Evolutionary conservation across 1,140 invertebrate species (phyloP).

Genomic region (Eumaeus atala): DNA sequence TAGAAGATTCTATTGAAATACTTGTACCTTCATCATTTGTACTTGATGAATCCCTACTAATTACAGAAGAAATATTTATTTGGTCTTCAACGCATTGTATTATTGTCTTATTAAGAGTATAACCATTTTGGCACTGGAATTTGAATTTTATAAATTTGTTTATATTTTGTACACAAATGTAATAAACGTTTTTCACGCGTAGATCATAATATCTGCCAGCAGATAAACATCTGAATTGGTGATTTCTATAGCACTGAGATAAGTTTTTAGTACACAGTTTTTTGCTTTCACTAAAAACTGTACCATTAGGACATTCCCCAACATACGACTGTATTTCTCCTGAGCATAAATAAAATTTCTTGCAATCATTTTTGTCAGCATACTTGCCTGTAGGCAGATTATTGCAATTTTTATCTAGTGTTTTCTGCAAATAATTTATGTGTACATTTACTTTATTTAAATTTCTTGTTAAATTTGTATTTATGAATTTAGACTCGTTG

Average conservation of each 20-base stretch:
- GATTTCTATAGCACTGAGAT: constrained; percentile 55
- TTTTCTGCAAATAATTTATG: too few relatives aligned
- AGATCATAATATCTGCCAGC: constrained; percentile 49
- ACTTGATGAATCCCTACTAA: constrained; percentile 12
- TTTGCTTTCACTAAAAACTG: constrained; percentile 55
- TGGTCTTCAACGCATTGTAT: constrained; percentile 13
- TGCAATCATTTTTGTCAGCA: constrained; percentile 47
- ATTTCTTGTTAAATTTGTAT: neutral
- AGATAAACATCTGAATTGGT: constrained; percentile 46
- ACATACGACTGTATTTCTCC: constrained; percentile 35
- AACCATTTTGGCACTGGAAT: constrained; percentile 51
- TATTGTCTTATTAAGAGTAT: constrained; percentile 37
- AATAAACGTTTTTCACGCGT: constrained; percentile 45
- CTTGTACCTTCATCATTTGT: constrained; percentile 19
- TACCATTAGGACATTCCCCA: constrained; percentile 44
- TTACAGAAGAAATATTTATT: neutral
- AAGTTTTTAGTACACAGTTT: constrained; percentile 62
- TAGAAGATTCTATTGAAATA: constrained; percentile 3
- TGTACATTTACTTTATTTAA: neutral
- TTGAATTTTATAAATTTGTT: constrained; percentile 43
- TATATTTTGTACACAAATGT: constrained; percentile 47
- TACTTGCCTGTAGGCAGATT: constrained; percentile 42
- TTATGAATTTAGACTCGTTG: too few relatives aligned
- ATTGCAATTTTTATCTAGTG: constrained; percentile 21
- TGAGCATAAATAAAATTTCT: constrained; percentile 58